Evolutionary conservation across 2,888 invertebrate species (phyloP), one percentile per base, ranked within the genome.

Genomic region (Rutpela maculata): DNA sequence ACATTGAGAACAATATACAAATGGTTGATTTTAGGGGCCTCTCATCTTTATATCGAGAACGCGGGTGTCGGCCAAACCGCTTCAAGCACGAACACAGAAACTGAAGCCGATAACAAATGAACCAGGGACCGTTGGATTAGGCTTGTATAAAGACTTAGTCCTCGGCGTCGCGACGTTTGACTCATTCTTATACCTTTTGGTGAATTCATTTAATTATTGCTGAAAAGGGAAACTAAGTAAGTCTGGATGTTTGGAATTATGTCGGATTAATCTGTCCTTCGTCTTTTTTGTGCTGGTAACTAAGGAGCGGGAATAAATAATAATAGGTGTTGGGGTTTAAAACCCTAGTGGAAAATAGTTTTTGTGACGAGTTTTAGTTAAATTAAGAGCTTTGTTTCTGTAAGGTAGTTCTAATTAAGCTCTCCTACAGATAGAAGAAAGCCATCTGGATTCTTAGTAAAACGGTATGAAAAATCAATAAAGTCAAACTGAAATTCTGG

Each of bases 211-310:
- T 50, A 50, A 50, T 50, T 15, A 43, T 11, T 50, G 50, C 15
- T 5, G 50, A 50, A 50, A 50, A n/a, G 4, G 50, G 50, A 50
- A 50, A 50, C 50, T 50, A 12, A 50, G n/a, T 50, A n/a, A 50
- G 50, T 50, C n/a, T 50, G 50, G 50, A 50, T 50, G 50, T 50
- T 12, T 50, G 50, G 50, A 50, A 50, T 50, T 50, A 50, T 50
- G n/a, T n/a, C n/a, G 50, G 50, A 50, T 50, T 50, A n/a, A n/a
- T 7, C 50, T 50, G 12, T 50, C 50, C 50, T 50, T 50, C 50
- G 15, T 6, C 50, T 50, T 50, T 50, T 50, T n/a, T n/a, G 50
- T 15, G 7, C n/a, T 50, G 12, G 15, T 2, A 1, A 43, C 15
- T 10, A 15, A 43, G 15, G 1, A 43, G 1, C 43, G 9, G 15